These are phyloP conservation scores for Chrysomallon squamiferum DNA, from an alignment of 1,140 invertebrate genomes.

Conservation along the genomic window DNA sequence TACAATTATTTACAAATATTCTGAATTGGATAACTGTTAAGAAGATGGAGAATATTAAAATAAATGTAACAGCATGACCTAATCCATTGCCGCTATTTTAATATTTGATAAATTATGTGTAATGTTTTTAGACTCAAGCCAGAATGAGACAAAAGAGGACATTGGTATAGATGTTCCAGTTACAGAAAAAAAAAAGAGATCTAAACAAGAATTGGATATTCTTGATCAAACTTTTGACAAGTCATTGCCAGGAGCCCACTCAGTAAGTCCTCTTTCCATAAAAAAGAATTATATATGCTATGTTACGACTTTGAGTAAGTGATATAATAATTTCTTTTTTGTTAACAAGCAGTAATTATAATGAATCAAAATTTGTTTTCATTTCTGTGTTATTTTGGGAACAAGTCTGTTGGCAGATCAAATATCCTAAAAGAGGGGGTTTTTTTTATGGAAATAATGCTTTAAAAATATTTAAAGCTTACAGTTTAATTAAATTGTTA, in stretches of 20 bases:
- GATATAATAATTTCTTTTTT: background rate
- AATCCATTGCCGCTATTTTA: no score
- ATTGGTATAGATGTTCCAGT: background rate
- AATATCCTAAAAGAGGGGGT: background rate
- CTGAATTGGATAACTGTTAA: no score
- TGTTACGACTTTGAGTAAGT: background rate
- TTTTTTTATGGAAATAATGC: background rate
- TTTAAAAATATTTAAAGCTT: no score
- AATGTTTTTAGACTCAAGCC: background rate
- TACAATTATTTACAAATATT: no score
- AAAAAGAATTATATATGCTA: background rate
- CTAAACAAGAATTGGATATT: background rate
- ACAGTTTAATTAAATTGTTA: no score
- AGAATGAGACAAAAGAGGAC: background rate
- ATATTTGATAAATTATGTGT: no score
- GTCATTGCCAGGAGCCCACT: slow-evolving; percentile 39
- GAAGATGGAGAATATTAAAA: no score
- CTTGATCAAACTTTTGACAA: slow-evolving; percentile 35
- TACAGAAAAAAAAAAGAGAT: slow-evolving; percentile 2
- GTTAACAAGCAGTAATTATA: background rate
- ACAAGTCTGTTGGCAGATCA: background rate
- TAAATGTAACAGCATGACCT: no score
- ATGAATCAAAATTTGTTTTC: background rate
- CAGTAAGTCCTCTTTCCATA: slow-evolving; percentile 26
- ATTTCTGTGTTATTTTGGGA: background rate